Conservation (phyloP, 2,113 vertebrate species). For the Vidua chalybeata region DNA sequence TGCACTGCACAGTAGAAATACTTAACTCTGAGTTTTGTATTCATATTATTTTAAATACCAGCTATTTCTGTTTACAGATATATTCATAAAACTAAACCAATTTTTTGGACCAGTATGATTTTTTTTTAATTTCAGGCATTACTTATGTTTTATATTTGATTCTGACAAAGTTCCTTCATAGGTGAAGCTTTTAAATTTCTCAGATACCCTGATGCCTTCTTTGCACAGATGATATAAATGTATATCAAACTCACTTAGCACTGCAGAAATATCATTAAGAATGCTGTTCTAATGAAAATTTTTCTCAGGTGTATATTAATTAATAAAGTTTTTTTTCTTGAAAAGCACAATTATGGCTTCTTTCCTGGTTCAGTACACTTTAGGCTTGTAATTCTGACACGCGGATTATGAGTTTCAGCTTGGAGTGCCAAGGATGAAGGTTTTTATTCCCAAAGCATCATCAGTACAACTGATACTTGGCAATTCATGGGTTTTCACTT, state of each 20-base stretch:
- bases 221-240: background rate
- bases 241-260: background rate
- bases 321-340: conserved; percentile 12
- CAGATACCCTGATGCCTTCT: background rate
- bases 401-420: background rate
- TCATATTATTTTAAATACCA: background rate
- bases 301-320: background rate
- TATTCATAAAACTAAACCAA: background rate
- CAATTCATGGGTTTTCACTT: background rate
- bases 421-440: background rate
- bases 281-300: background rate
- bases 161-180: background rate
- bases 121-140: background rate
- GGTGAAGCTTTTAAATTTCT: background rate
- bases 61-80: background rate
- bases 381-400: background rate
- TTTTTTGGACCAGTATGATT: background rate
- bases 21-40: background rate
- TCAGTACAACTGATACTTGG: background rate
- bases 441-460: background rate
- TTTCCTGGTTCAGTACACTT: background rate
- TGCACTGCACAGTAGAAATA: background rate
- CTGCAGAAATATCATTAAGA: background rate
- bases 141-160: background rate
- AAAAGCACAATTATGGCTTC: background rate